Conservation (phyloP, 1,140 invertebrate genomes). For the Proctacanthus coquilletti region DNA sequence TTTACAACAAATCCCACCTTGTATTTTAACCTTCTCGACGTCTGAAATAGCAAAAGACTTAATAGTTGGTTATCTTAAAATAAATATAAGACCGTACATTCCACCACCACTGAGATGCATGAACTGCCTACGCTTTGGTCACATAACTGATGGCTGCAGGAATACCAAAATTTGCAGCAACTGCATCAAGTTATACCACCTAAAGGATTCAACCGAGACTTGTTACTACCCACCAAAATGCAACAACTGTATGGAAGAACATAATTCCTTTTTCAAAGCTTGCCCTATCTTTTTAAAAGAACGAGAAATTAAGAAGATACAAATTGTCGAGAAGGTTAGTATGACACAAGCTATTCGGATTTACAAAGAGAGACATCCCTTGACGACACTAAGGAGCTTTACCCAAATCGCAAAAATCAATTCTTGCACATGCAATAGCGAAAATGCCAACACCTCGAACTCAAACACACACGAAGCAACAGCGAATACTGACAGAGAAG, state of each 20-base stretch:
- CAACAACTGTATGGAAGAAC: neutral
- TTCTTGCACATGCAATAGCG: too few species aligned
- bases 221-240: neutral
- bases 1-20: neutral
- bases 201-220: neutral
- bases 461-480: too few species aligned
- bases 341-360: neutral
- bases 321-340: neutral
- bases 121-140: neutral
- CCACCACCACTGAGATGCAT: neutral
- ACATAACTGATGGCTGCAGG: neutral
- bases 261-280: neutral
- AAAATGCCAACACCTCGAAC: too few species aligned
- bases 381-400: too few species aligned
- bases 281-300: neutral
- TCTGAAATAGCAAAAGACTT: neutral
- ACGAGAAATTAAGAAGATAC: neutral
- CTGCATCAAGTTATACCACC: neutral
- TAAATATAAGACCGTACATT: neutral
- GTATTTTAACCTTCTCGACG: neutral
- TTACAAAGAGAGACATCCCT: neutral
- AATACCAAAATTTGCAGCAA: neutral
- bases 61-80: neutral
- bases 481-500: too few species aligned
- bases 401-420: too few species aligned